Conservation (phyloP, 2,888 invertebrate species). For the Macrostomum cliftonense region DNA sequence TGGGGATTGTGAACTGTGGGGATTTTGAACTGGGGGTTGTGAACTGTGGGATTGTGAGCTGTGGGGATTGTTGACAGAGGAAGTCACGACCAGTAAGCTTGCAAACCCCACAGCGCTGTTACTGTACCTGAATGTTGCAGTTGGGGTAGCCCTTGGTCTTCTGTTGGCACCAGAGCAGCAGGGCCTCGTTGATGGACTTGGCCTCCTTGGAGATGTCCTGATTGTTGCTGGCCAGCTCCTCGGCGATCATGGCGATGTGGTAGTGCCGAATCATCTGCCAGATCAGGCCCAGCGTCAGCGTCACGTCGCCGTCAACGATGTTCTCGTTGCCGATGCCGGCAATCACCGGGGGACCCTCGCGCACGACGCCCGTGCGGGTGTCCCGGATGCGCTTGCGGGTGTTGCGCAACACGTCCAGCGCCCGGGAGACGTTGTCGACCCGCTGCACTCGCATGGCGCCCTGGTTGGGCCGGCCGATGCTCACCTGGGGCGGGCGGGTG, state of each 20-base stretch:
- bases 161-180: conserved; percentile 91
- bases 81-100: no score
- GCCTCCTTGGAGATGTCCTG: conserved; percentile 62
- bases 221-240: conserved; percentile 59
- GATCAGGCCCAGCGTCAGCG: conserved; percentile 11
- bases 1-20: no score
- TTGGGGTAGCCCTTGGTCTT: conserved; percentile 70
- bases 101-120: no score
- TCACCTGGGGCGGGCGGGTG: conserved; percentile 96
- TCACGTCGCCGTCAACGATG: conserved; percentile 12
- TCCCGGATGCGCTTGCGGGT: neutral
- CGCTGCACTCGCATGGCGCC: conserved; percentile 92
- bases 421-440: conserved; percentile 95
- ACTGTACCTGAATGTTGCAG: neutral
- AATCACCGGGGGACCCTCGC: conserved; percentile 91
- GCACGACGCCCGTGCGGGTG: conserved; percentile 44
- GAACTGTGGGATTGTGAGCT: no score
- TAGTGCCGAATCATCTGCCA: conserved; percentile 12
- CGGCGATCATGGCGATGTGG: conserved; percentile 27
- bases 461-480: conserved; percentile 81
- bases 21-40: no score
- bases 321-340: conserved; percentile 45
- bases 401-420: conserved; percentile 52
- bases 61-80: no score
- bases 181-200: conserved; percentile 92